phyloP scores from a whole-genome alignment of 2,888 invertebrate genomes.

The Chrysolina americana region DNA sequence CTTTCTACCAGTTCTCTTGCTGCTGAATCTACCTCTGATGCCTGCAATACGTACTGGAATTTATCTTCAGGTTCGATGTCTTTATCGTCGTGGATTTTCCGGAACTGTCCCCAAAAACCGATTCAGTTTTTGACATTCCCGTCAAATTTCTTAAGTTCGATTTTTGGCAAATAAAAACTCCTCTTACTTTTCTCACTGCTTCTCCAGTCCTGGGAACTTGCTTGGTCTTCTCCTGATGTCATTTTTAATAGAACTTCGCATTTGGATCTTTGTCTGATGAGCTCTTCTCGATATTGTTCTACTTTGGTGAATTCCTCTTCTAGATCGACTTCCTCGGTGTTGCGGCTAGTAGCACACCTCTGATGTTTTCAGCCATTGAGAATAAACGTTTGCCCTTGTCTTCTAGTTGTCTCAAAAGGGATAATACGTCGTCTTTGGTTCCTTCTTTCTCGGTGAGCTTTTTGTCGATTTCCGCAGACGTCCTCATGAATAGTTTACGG shows the following conservation, averaged over 20 bases:
- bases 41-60: too few relatives aligned
- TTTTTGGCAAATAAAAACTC: too few relatives aligned
- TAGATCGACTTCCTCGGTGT: not conserved
- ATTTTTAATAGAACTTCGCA: too few relatives aligned
- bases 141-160: too few relatives aligned
- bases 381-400: not conserved
- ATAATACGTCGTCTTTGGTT: not conserved
- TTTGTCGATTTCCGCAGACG: not conserved
- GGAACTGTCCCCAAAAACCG: too few relatives aligned
- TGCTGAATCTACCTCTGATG: not conserved
- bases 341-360: not conserved
- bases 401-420: not conserved
- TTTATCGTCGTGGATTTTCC: too few relatives aligned
- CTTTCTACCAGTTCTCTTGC: not conserved
- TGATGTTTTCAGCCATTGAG: not conserved
- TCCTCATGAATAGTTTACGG: not conserved
- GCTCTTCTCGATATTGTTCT: not conserved
- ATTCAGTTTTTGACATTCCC: too few relatives aligned
- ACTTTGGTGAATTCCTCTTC: not conserved
- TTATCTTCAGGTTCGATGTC: too few relatives aligned
- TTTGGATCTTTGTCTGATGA: too few relatives aligned
- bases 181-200: too few relatives aligned
- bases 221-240: too few relatives aligned
- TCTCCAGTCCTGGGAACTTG: too few relatives aligned
- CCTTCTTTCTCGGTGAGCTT: not conserved